Evolutionary conservation across 2,888 invertebrate species (phyloP), one percentile per base, ranked within the genome.

Genomic region (Ectemnius lituratus): DNA sequence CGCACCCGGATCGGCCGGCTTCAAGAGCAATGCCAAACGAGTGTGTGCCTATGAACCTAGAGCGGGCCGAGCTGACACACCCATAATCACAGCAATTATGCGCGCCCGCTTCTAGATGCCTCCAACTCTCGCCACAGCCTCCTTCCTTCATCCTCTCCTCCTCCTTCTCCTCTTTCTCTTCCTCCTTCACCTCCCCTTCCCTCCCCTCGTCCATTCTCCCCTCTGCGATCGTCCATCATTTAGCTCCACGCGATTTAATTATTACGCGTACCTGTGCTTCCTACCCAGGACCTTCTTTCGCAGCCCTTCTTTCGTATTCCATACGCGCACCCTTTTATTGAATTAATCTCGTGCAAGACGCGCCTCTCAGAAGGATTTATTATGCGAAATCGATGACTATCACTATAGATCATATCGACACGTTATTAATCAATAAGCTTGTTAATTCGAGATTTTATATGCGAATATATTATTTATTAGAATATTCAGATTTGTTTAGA

Each of bases 21-120:
- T 37, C 78, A 70, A 76, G 61, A 73, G 57, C 77, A 16, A 52
- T 52, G 5, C 52, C 52, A 13, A 52, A 52, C 74, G 67, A 76
- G 69, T 64, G 70, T 70, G 76, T 69, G 49, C 27, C 67, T 75
- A 74, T 70, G 76, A 76, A 67, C 75, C 83, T 83, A 83, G 83
- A 11, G 81, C 73, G 71, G 75, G 57, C 75, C 84, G 77, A 82
- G 77, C 83, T 75, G 85, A 79, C 85, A 83, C 85, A 84, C 80
- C 81, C 82, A 81, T 85, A 85, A 82, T 85, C 85, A 81, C 80
- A 76, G 82, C 84, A 84, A 84, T 84, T 85, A 85, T 74, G 84
- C 82, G 78, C 80, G 79, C 82, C 79, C 79, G 79, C 11, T 23
- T 23, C 23, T 23, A 23, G 23, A 23, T 23, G 23, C 23, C 23